A percentile compares a stretch with the other conserved stretches of the same genome.
Evolutionary conservation across 2,888 invertebrate species (phyloP).

Genomic region (Tetragonula carbonaria): DNA sequence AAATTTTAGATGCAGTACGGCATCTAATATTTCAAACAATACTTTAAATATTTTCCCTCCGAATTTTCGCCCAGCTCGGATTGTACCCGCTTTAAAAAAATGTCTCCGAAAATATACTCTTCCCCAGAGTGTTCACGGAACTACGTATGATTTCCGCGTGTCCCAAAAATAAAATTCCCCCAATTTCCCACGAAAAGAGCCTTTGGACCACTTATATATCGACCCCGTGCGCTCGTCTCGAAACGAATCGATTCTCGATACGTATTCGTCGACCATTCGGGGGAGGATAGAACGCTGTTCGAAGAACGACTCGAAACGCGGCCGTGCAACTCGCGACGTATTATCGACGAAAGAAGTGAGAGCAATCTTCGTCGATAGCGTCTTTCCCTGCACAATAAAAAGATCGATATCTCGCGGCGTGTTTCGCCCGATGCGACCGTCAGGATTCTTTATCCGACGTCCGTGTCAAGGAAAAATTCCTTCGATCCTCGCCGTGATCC

Average conservation of each 20-base stretch:
- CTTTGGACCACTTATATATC: constrained; percentile 23
- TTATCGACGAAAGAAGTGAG: constrained; percentile 51
- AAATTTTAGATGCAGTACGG: too few relatives aligned
- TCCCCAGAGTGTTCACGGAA: too few relatives aligned
- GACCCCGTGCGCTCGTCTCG: constrained; percentile 33
- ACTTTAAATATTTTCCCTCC: too few relatives aligned
- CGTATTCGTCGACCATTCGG: constrained; percentile 43
- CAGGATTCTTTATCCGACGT: constrained; percentile 68
- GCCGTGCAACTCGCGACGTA: constrained; percentile 44
- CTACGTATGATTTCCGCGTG: too few relatives aligned
- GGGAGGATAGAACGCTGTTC: too few relatives aligned
- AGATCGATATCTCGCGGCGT: constrained; percentile 56
- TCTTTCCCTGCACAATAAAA: constrained; percentile 42
- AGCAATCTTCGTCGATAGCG: constrained; percentile 49
- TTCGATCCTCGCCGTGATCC: constrained; percentile 59
- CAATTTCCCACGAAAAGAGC: constrained; percentile 1
- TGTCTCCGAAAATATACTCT: not conserved
- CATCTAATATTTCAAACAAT: too few relatives aligned
- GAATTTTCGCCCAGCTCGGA: too few relatives aligned
- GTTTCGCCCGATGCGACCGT: constrained; percentile 61
- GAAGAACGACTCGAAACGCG: constrained; percentile 32
- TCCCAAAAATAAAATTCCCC: constrained; percentile 5
- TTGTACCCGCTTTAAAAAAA: not conserved
- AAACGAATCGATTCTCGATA: constrained; percentile 21
- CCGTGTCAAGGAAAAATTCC: constrained; percentile 69